phyloP scores from a whole-genome alignment of 2,113 vertebrate species.

The Myodes glareolus region DNA sequence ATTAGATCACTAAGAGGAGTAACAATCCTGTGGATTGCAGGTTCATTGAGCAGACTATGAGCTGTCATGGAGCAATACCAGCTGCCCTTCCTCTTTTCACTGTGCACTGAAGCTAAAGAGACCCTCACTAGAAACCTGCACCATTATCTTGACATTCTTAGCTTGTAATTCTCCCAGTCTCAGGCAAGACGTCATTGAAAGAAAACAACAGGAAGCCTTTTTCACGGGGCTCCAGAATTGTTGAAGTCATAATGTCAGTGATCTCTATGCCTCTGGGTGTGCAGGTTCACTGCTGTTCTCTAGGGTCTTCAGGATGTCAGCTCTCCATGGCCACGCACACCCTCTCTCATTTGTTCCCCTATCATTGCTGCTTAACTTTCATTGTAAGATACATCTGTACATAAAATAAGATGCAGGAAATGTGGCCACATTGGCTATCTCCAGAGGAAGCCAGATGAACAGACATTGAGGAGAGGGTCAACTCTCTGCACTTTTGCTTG shows the following conservation, averaged over 20 bases:
- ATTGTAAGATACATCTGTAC: background rate
- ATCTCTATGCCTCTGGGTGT: background rate
- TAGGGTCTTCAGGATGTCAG: background rate
- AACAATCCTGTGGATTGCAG: background rate
- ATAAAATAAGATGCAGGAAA: background rate
- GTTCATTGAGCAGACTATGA: background rate
- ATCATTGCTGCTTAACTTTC: background rate
- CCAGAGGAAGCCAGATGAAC: background rate
- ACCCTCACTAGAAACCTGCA: background rate
- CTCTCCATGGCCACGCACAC: background rate
- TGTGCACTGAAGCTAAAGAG: background rate
- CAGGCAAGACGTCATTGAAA: background rate
- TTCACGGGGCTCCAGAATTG: accelerated
- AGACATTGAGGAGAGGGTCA: background rate
- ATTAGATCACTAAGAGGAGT: background rate
- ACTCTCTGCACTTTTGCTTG: background rate
- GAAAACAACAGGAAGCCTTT: background rate
- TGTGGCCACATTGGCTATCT: background rate
- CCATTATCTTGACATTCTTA: background rate
- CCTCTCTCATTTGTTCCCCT: background rate
- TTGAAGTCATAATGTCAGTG: background rate
- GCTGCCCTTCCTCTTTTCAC: too few relatives aligned
- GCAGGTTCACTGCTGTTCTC: background rate
- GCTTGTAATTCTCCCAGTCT: background rate
- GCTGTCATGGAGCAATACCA: background rate